Evolutionary conservation across 2,888 invertebrate genomes (phyloP).

Genomic region (Panopea generosa): DNA sequence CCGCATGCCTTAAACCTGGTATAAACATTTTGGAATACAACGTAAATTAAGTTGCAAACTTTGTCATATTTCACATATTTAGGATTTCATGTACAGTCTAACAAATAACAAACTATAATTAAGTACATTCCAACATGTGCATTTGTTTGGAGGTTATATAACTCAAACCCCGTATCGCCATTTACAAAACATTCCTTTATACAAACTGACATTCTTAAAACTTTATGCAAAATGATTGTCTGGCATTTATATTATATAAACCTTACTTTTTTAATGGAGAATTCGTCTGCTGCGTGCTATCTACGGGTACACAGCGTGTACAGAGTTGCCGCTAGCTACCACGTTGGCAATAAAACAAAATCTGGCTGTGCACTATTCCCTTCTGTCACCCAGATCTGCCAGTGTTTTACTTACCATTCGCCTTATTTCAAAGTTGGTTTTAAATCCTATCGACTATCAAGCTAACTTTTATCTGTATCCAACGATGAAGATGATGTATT

Average conservation of each 20-base stretch:
- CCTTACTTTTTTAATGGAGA: slow-evolving; percentile 20
- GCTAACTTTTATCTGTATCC: no score
- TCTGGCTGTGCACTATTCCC: no score
- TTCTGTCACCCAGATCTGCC: no score
- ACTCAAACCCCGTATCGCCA: slow-evolving; percentile 25
- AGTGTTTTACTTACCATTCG: no score
- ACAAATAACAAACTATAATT: slow-evolving; percentile 54
- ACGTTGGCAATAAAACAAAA: no score
- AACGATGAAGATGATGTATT: no score
- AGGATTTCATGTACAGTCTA: slow-evolving; percentile 14
- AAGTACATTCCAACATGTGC: slow-evolving; percentile 59
- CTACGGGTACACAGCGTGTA: no score
- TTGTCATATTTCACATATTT: slow-evolving; percentile 61
- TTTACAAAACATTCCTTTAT: slow-evolving; percentile 36
- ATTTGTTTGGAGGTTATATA: slow-evolving; percentile 52
- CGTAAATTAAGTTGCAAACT: slow-evolving; percentile 54
- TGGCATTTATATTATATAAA: slow-evolving; percentile 47
- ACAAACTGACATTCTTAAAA: slow-evolving; percentile 45
- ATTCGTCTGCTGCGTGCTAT: neutral
- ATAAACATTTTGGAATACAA: slow-evolving; percentile 43
- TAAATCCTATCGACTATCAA: no score
- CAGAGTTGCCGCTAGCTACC: no score
- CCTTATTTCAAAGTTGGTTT: no score
- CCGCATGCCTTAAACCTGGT: slow-evolving; percentile 51
- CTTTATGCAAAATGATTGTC: slow-evolving; percentile 36